Evolutionary conservation across 2,888 invertebrate species (phyloP), one percentile per base, ranked within the genome.

Genomic region (Hermodice carunculata): DNA sequence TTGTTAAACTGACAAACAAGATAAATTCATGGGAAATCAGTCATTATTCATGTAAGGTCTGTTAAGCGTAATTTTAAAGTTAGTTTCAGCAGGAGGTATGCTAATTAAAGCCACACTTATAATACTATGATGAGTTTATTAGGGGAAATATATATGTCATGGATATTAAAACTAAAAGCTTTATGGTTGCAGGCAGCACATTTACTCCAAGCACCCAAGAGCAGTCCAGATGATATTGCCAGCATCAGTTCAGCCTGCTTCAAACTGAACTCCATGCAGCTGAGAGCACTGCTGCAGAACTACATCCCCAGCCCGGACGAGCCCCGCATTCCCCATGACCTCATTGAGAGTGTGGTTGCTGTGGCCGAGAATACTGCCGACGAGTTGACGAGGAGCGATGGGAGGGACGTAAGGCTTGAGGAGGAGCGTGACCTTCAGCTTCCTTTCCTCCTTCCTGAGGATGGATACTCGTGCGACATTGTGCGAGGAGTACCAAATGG

Each of bases 391-490:
- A 73, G 79, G 42, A 78, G 82, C 19, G 96, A 98, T 82, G 97
- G 96, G 0, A 90, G 95, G 17, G 94, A 95, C 87, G 91, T 95
- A 66, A 90, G 93, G 0, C 87, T 98, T 57, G 97, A 98, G 86
- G 96, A 97, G 83, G 92, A 93, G 32, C 93, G 94, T 78, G 87
- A 89, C 67, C 90, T 98, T 44, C 93, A 94, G 78, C 89, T 98
- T 61, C 95, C 95, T 0, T 91, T 99, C 75, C 88, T 99, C 52
- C 90, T 98, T 63, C 98, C 99, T 0, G 97, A 98, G 82, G 98
- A 99, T 87, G 98, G 97, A 24, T 98, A 96, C 88, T 96, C 96
- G 82, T 96, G 96, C 82, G 98, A 98, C 87, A 95, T 96, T 63
- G 94, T 96, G 57, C 90, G 94, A 67, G 97, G 97, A 49, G 93